Evolutionary conservation across 2,888 invertebrate species (phyloP).

Genomic region (Ctena decussata): DNA sequence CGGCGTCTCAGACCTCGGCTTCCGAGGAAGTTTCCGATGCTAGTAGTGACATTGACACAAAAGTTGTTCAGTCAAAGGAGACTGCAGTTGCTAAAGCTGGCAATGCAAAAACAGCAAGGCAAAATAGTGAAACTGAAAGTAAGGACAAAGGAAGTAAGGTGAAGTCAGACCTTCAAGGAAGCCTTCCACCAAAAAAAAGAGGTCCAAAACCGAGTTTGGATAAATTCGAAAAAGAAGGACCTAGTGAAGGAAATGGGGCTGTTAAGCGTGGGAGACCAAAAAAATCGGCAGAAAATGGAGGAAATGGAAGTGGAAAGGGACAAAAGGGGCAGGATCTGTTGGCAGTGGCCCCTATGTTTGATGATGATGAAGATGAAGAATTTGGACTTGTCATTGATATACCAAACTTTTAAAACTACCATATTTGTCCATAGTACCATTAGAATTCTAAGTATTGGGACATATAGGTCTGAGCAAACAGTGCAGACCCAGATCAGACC

Average conservation of each 20-base stretch:
- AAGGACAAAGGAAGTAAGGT: conserved; percentile 17
- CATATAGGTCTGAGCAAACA: no score
- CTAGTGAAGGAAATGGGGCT: conserved; percentile 20
- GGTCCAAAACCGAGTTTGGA: conserved; percentile 40
- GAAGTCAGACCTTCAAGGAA: not conserved
- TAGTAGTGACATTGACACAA: conserved; percentile 4
- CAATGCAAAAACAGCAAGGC: conserved; percentile 3
- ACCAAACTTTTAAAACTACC: conserved; percentile 57
- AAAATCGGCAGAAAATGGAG: conserved; percentile 38
- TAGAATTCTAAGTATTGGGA: no score
- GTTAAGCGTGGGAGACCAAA: conserved; percentile 26
- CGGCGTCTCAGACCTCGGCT: conserved; percentile 45
- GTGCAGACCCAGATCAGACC: no score
- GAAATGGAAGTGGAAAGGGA: conserved; percentile 25
- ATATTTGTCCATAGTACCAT: not conserved
- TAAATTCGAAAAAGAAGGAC: conserved; percentile 38
- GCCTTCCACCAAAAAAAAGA: conserved; percentile 51
- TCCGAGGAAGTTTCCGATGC: conserved; percentile 57
- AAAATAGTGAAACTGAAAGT: conserved; percentile 10
- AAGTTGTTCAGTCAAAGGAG: conserved; percentile 38
- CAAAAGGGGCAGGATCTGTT: conserved; percentile 55
- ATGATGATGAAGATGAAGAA: conserved; percentile 77
- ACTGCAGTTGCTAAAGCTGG: not conserved
- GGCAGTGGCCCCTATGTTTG: conserved; percentile 78
- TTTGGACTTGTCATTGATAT: conserved; percentile 80